Percentiles rank a stretch among this genome's conserved stretches.
Conservation (phyloP, 92 coral and sea anemone genomes). For the Bergia sp. region DNA sequence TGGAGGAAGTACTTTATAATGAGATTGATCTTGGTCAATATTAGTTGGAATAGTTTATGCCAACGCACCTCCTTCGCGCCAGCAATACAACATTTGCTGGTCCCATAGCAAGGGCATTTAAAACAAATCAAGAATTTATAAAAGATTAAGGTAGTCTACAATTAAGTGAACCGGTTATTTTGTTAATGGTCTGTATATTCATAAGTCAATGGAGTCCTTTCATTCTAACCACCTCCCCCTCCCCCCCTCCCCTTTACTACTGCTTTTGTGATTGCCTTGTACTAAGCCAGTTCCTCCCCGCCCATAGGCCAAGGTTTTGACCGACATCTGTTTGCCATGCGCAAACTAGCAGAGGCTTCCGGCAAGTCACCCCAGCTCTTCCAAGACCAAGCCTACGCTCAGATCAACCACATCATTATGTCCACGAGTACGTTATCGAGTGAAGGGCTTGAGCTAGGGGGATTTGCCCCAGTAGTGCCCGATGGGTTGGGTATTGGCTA, state of each 20-base stretch:
- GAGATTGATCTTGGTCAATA: no score
- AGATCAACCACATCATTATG: slow-evolving; percentile 79
- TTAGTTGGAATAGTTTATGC: no score
- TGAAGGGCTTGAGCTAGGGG: slow-evolving; percentile 89
- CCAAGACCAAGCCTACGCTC: slow-evolving; percentile 84
- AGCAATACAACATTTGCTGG: no score
- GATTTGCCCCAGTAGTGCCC: slow-evolving; percentile 92
- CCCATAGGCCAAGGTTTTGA: slow-evolving; percentile 95
- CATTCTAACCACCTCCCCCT: neutral
- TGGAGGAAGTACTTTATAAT: no score
- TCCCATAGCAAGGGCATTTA: no score
- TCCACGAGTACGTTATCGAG: slow-evolving; percentile 97
- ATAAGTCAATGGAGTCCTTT: no score
- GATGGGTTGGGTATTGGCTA: slow-evolving; percentile 98
- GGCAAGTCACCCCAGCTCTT: slow-evolving; percentile 84
- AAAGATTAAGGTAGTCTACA: no score
- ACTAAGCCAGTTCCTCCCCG: neutral
- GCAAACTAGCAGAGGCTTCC: slow-evolving; percentile 72
- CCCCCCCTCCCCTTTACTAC: neutral
- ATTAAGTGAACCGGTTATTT: no score
- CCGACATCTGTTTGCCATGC: slow-evolving; percentile 96
- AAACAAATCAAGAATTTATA: no score
- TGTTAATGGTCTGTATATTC: no score
- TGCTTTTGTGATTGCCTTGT: neutral
- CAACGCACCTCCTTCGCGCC: no score